phyloP scores from a whole-genome alignment of 30 jellyfish, hydroid and myxozoan genomes.

The Nemopilema nomurai region DNA sequence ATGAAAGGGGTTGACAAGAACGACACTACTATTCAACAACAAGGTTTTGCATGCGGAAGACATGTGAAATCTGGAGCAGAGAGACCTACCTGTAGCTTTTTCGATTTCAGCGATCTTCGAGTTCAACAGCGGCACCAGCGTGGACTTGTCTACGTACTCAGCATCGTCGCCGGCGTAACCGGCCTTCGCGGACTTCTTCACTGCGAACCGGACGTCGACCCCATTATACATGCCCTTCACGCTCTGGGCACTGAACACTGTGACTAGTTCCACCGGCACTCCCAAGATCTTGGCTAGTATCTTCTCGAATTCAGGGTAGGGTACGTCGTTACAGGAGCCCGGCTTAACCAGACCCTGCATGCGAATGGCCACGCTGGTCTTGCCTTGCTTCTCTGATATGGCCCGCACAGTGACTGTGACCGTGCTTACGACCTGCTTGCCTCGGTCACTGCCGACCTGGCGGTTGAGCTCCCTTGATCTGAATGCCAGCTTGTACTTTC shows the following conservation, averaged over 20 bases:
- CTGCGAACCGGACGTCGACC: constrained; percentile 94
- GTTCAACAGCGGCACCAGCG: constrained; percentile 72
- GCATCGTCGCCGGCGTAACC: constrained; percentile 80
- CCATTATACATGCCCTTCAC: constrained; percentile 89
- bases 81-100: constrained; percentile 73
- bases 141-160: constrained; percentile 70
- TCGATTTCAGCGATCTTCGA: constrained; percentile 81
- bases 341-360: constrained; percentile 82
- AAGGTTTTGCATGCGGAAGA: neutral
- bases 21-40: neutral
- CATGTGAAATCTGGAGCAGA: neutral
- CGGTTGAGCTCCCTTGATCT: constrained; percentile 81
- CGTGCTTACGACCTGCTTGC: constrained; percentile 70
- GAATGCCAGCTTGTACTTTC: constrained; percentile 68
- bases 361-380: constrained; percentile 88
- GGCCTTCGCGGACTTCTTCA: constrained; percentile 72
- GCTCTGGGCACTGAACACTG: constrained; percentile 86
- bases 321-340: constrained; percentile 78
- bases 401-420: constrained; percentile 77
- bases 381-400: constrained; percentile 83
- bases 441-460: constrained; percentile 48
- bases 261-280: constrained; percentile 74
- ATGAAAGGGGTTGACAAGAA: too few species aligned
- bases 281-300: constrained; percentile 79
- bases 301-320: constrained; percentile 82